Conservation (phyloP, 2,888 invertebrate genomes). For the Drosophila neotestacea region DNA sequence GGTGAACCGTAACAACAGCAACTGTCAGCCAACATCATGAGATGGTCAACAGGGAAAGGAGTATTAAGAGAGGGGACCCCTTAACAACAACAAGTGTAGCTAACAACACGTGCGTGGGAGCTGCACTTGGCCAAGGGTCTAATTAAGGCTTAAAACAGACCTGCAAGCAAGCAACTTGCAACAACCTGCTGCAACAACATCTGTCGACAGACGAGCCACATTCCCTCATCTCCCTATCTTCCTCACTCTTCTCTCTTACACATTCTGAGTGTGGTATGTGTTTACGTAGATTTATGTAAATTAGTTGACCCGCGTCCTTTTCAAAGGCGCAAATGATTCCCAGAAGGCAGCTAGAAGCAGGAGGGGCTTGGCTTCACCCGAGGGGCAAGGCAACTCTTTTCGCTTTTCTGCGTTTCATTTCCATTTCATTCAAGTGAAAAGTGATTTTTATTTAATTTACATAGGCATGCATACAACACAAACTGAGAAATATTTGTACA, state of each 20-base stretch:
- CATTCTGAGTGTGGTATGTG: slow-evolving; percentile 10
- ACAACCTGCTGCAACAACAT: slow-evolving; percentile 41
- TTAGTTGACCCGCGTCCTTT: slow-evolving; percentile 54
- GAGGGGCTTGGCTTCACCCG: slow-evolving; percentile 4
- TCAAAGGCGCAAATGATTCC: slow-evolving; percentile 74
- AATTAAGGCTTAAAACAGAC: slow-evolving; percentile 46
- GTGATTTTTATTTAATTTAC: slow-evolving; percentile 63
- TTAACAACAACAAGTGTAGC: slow-evolving; percentile 43
- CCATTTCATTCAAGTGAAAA: slow-evolving; percentile 69
- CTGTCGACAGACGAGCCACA: slow-evolving; percentile 24
- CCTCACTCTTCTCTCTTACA: neutral
- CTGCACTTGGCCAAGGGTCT: slow-evolving; percentile 50
- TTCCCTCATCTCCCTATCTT: neutral
- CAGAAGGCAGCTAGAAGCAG: slow-evolving; percentile 62
- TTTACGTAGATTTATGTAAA: slow-evolving; percentile 76
- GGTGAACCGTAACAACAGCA: slow-evolving; percentile 81
- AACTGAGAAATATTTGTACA: slow-evolving; percentile 39
- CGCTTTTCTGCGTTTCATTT: slow-evolving; percentile 32
- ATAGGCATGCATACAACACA: slow-evolving; percentile 35
- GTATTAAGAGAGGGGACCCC: neutral
- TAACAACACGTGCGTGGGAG: slow-evolving; percentile 77
- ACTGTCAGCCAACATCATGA: slow-evolving; percentile 58
- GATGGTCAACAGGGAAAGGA: neutral
- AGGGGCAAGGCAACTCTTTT: slow-evolving; percentile 51
- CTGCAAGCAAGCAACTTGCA: slow-evolving; percentile 23